Evolutionary conservation across 1,140 invertebrate species (phyloP).

Genomic region (Globodera ellingtonae): DNA sequence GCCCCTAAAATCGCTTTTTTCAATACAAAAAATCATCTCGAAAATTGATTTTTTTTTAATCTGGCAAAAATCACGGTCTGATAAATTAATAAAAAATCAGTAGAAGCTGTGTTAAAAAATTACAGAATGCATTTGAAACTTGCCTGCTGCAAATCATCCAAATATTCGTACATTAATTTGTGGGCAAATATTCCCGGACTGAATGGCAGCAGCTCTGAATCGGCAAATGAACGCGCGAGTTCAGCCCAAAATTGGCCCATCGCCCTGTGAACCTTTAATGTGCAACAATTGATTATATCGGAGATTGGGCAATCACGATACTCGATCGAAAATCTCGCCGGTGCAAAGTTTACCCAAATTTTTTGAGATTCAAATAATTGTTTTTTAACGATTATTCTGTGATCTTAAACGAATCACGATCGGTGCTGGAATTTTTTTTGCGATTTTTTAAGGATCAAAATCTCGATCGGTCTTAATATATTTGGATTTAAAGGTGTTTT

Average conservation of each 20-base stretch:
- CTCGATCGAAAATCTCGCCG: too few species aligned
- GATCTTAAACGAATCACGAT: neutral
- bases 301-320: too few species aligned
- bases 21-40: too few species aligned
- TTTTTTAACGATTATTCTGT: neutral
- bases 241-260: conserved; percentile 65
- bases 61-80: neutral
- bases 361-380: neutral
- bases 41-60: too few species aligned
- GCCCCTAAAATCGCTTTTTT: too few species aligned
- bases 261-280: conserved; percentile 58
- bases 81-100: too few species aligned
- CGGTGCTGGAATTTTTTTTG: neutral
- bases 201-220: conserved; percentile 66
- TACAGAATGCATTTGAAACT: neutral
- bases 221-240: conserved; percentile 64
- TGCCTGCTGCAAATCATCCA: conserved; percentile 37
- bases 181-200: conserved; percentile 50
- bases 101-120: too few species aligned
- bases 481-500: too few species aligned
- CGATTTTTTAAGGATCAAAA: too few species aligned
- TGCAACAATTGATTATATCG: too few species aligned
- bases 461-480: too few species aligned
- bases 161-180: conserved; percentile 39
- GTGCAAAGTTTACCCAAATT: too few species aligned